Evolutionary conservation across 2,888 invertebrate genomes (phyloP).

Genomic region (Empis stercorea): DNA sequence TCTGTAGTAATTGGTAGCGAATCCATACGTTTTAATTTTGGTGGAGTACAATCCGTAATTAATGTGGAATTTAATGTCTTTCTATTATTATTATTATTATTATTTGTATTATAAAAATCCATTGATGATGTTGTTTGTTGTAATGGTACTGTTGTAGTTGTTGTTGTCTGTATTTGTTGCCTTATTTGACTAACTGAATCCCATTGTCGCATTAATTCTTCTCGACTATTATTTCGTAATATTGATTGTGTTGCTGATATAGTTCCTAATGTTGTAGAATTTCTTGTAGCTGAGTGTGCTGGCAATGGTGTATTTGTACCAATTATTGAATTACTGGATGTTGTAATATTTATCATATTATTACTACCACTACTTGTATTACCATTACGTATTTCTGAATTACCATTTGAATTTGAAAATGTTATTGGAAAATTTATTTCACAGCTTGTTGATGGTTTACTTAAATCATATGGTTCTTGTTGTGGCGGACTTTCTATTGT

Average conservation of each 20-base stretch:
- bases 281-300: neutral
- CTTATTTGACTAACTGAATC: constrained; percentile 6
- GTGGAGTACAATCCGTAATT: neutral
- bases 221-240: neutral
- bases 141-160: constrained; percentile 11
- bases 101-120: neutral
- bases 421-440: constrained; percentile 6
- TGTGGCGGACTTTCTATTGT: constrained; percentile 16
- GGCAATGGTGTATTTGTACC: neutral
- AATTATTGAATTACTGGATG: neutral
- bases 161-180: constrained; percentile 9
- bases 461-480: constrained; percentile 27
- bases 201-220: constrained; percentile 12
- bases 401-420: constrained; percentile 11
- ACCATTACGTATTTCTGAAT: constrained; percentile 8
- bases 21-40: constrained; percentile 6
- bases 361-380: constrained; percentile 11
- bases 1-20: neutral
- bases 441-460: constrained; percentile 29
- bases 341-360: neutral
- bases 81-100: neutral
- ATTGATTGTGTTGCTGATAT: constrained; percentile 4
- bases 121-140: constrained; percentile 6
- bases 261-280: constrained; percentile 4
- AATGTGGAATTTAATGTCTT: neutral